Percentiles rank a stretch among this genome's conserved stretches.
Evolutionary conservation across 2,797 vertebrate species (phyloP).

Genomic region (Rhinophrynus dorsalis): DNA sequence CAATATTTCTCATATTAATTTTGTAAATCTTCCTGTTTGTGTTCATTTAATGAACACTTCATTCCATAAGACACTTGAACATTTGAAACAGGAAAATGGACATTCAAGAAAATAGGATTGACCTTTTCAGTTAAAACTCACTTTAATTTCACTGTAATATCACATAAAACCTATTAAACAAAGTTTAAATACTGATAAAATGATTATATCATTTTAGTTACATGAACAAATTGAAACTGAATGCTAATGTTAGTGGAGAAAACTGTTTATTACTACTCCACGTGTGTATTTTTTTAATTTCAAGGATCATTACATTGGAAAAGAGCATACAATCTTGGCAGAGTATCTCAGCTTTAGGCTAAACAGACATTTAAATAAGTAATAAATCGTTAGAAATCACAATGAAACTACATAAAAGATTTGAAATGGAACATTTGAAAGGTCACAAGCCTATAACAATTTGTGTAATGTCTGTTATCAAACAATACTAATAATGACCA

Average conservation of each 20-base stretch:
- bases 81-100: no score
- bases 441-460: conserved; percentile 33
- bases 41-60: background rate
- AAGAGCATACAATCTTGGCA: conserved; percentile 44
- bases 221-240: conserved; percentile 42
- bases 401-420: conserved; percentile 38
- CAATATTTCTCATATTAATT: background rate
- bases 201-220: conserved; percentile 26
- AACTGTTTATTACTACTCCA: conserved; percentile 54
- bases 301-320: conserved; percentile 62
- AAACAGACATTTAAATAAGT: conserved; percentile 19
- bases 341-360: conserved; percentile 35
- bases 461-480: conserved; percentile 39
- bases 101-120: background rate
- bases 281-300: conserved; percentile 62
- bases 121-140: background rate
- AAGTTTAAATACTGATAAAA: conserved; percentile 10
- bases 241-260: conserved; percentile 47
- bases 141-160: conserved; percentile 2
- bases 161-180: conserved; percentile 2
- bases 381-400: conserved; percentile 45
- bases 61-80: no score
- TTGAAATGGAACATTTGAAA: conserved; percentile 51
- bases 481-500: conserved; percentile 8
- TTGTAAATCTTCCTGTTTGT: background rate